A percentile compares a stretch with the other conserved stretches of the same genome.
phyloP scores from a whole-genome alignment of 2,113 vertebrate species.

The Pimephales promelas region DNA sequence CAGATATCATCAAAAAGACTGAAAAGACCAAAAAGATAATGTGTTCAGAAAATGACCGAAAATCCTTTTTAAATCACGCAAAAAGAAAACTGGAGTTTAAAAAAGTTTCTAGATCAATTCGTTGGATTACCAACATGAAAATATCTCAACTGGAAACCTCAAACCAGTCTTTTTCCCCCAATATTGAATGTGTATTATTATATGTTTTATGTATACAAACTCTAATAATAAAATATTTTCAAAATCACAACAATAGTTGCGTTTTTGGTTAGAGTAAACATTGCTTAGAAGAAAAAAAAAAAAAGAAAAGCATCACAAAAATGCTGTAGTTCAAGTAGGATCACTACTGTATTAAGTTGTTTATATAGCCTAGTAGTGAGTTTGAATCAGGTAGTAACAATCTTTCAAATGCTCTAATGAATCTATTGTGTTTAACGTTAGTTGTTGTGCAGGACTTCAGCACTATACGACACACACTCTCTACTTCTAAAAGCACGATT shows the following conservation, averaged over 20 bases:
- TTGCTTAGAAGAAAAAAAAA: not conserved
- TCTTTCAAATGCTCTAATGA: not conserved
- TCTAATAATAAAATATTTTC: not conserved
- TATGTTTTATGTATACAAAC: not conserved
- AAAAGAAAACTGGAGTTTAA: constrained; percentile 8
- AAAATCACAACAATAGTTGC: not conserved
- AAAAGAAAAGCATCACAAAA: not conserved
- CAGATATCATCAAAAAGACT: too few relatives aligned
- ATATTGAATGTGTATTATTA: not conserved
- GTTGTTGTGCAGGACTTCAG: not conserved
- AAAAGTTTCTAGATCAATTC: not conserved
- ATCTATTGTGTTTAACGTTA: not conserved
- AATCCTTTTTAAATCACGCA: not conserved
- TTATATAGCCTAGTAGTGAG: not conserved
- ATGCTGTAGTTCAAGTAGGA: not conserved
- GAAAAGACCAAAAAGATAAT: too few relatives aligned
- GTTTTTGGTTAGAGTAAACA: not conserved
- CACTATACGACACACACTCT: not conserved
- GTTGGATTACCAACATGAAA: not conserved
- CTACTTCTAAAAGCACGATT: not conserved
- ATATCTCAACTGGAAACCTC: not conserved
- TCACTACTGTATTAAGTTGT: not conserved
- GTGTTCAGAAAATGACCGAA: too few relatives aligned
- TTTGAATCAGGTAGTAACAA: not conserved
- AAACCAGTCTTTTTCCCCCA: not conserved